Evolutionary conservation across 2,113 vertebrate genomes (phyloP).

Genomic region (Micronycteris hirsuta): DNA sequence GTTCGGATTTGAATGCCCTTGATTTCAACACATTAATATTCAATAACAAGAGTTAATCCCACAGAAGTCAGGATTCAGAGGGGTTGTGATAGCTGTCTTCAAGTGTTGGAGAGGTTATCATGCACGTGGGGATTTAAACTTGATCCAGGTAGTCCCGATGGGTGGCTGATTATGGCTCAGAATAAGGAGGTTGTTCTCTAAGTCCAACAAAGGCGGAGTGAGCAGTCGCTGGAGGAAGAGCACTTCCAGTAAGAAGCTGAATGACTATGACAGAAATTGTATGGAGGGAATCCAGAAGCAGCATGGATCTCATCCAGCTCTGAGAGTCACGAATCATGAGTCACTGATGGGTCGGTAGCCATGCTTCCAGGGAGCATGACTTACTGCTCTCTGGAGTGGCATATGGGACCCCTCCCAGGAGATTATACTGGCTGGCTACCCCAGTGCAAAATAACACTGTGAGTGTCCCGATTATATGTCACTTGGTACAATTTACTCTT

Average conservation of each 20-base stretch:
- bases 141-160: background rate
- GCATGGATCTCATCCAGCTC: background rate
- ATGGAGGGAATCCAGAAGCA: background rate
- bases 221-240: background rate
- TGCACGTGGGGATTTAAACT: background rate
- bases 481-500: background rate
- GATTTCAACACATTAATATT: background rate
- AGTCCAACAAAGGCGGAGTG: background rate
- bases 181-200: background rate
- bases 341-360: background rate
- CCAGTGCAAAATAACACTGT: background rate
- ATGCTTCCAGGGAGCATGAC: background rate
- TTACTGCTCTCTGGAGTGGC: background rate
- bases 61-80: background rate
- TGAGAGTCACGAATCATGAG: background rate
- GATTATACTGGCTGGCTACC: background rate
- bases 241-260: background rate
- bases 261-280: too few species aligned
- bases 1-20: background rate
- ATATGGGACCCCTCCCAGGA: background rate
- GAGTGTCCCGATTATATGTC: background rate
- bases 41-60: background rate
- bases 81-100: background rate
- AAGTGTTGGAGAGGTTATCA: background rate
- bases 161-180: background rate